A percentile compares a stretch with the other conserved stretches of the same genome.
phyloP scores from a whole-genome alignment of 2,797 vertebrate species.

The Anguilla marmorata region DNA sequence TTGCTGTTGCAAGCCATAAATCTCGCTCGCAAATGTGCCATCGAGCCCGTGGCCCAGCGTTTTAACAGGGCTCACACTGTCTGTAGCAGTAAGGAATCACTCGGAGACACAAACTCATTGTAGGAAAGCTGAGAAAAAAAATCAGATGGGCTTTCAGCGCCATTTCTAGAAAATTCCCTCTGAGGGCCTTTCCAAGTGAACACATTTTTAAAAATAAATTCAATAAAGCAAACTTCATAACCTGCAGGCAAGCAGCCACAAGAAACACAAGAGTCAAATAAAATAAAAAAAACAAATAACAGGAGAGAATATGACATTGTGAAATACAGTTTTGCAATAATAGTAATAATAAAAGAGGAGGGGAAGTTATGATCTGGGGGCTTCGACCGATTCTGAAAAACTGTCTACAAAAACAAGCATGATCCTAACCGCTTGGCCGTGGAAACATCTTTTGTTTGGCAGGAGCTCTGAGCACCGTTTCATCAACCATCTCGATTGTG shows the following conservation, averaged over 20 bases:
- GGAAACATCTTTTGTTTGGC: conserved; percentile 64
- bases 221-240: conserved; percentile 64
- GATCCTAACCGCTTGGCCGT: conserved; percentile 58
- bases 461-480: conserved; percentile 54
- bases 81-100: conserved; percentile 24
- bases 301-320: conserved; percentile 57
- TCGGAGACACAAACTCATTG: conserved; percentile 15
- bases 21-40: conserved; percentile 32
- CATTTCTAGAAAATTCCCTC: conserved; percentile 25
- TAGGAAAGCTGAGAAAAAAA: not conserved
- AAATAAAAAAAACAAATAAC: conserved; percentile 63
- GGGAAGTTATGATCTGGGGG: conserved; percentile 60
- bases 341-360: conserved; percentile 53
- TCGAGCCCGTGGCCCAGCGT: conserved; percentile 12
- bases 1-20: conserved; percentile 28
- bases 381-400: conserved; percentile 53
- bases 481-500: conserved; percentile 66
- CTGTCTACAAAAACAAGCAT: conserved; percentile 57
- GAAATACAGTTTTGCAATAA: conserved; percentile 67
- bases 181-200: conserved; percentile 48
- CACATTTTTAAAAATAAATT: conserved; percentile 60
- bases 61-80: conserved; percentile 29
- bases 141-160: conserved; percentile 21
- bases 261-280: conserved; percentile 60
- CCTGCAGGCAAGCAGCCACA: conserved; percentile 61